These are phyloP conservation scores for Venustaconcha ellipsiformis DNA, from an alignment of 1,140 invertebrate species.

Conservation along the genomic window DNA sequence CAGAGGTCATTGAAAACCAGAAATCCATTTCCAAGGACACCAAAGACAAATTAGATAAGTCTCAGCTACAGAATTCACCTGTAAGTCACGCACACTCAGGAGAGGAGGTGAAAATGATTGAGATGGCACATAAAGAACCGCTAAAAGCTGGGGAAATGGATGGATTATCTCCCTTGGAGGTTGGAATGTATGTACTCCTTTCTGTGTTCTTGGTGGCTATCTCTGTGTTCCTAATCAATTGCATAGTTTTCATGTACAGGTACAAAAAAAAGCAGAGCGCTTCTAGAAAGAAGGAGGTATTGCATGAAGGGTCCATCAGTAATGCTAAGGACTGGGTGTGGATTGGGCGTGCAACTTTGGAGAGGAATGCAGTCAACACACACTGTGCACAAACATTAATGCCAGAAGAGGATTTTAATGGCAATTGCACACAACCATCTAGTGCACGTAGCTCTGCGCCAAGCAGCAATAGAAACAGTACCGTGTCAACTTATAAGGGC, in stretches of 20 bases:
- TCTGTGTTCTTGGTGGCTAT: conserved; percentile 95
- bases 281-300: conserved; percentile 33
- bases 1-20: no score
- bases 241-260: conserved; percentile 90
- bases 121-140: conserved; percentile 6
- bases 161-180: conserved; percentile 85
- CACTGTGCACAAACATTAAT: conserved; percentile 64
- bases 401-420: conserved; percentile 68
- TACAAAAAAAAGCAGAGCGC: conserved; percentile 61
- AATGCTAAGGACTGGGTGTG: conserved; percentile 98
- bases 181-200: conserved; percentile 95
- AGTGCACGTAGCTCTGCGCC: conserved; percentile 29
- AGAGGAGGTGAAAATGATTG: no score
- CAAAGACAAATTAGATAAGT: no score
- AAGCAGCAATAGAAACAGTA: conserved; percentile 62
- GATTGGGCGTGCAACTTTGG: conserved; percentile 92
- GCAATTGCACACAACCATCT: conserved; percentile 44
- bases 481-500: conserved; percentile 66
- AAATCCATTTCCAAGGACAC: no score
- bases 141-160: conserved; percentile 11
- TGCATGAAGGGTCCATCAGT: conserved; percentile 75
- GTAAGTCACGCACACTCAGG: no score
- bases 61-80: no score
- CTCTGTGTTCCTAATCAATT: conserved; percentile 92
- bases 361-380: conserved; percentile 72